Base-by-base conservation (phyloP, 2,888 invertebrate species). In the Drosophila neotestacea region DNA sequence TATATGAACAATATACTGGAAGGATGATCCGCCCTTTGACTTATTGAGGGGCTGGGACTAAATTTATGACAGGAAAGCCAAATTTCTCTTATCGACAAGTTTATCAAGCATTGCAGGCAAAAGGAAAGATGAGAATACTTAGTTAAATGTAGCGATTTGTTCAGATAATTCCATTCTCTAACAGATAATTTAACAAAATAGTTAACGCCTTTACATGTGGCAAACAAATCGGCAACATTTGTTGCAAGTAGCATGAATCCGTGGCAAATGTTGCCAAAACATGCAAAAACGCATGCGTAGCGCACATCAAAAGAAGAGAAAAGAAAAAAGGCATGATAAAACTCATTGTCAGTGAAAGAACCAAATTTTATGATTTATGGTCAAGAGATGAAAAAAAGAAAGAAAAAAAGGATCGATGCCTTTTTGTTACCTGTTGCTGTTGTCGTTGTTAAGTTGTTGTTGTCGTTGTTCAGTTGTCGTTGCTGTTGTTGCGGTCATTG, bases 401-500 rank as follows among this genome's bases (percentile, higher is more conserved):
- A 69, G 56, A 65, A 61, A 4, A 69, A 61, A 65, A 61, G 62
- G 48, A 61, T 72, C 36, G 58, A 38, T 36, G n/a, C 36, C 10
- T 32, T 47, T 9, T 34, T 36, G 44, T 56, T 59, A 47, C 46
- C 46, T 56, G 36, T 58, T 41, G 7, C 39, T 4, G 52, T 36
- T 38, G 32, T 10, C 41, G 30, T 39, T 42, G 41, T 30, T 41
- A 39, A 42, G 36, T 58, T 68, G 48, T 44, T 4, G 22, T 1
- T 27, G 42, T 10, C 16, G 30, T 44, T 42, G 41, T 34, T 39
- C 47, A 32, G 48, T 50, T 70, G 51, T 47, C 51, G 48, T 47
- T 42, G 39, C 70, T 52, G 41, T 61, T 73, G 73, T 83, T 86
- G 85, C 81, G 90, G 90, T 90, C 85, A 88, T 90, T 89, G 79